A percentile compares a stretch with the other conserved stretches of the same genome.
These are phyloP conservation scores for Mnemiopsis leidyi DNA, from an alignment of 37 sponge, comb jelly and placozoan genomes.

Conservation along the genomic window DNA sequence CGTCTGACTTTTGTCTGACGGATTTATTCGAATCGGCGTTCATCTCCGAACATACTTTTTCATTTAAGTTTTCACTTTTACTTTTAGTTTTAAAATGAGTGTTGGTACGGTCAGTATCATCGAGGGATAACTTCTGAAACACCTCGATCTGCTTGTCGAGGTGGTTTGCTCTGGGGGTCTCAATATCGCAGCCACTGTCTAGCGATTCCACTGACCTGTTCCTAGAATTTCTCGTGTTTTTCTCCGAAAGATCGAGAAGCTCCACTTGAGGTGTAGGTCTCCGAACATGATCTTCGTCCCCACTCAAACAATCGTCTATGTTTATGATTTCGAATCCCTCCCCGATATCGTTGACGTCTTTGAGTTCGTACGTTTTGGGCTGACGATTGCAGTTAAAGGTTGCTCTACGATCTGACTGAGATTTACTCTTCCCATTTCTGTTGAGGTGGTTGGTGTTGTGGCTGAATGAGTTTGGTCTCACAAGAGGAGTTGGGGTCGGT, in stretches of 20 bases:
- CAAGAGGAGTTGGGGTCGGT: neutral
- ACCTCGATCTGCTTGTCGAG: neutral
- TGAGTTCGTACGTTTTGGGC: neutral
- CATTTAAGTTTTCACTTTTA: neutral
- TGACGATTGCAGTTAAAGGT: neutral
- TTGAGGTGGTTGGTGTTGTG: neutral
- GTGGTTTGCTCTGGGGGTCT: neutral
- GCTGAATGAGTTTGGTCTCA: neutral
- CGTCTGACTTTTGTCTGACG: neutral
- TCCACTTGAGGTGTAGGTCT: neutral
- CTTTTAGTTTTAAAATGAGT: neutral
- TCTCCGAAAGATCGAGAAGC: neutral
- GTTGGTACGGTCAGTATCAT: neutral
- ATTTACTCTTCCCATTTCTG: neutral
- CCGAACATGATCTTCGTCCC: neutral
- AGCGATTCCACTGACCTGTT: constrained; percentile 5
- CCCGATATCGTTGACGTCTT: neutral
- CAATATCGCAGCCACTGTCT: neutral
- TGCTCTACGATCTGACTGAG: neutral
- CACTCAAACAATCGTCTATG: neutral
- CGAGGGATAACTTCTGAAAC: neutral
- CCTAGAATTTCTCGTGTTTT: neutral
- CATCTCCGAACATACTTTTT: neutral
- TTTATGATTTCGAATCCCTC: constrained; percentile 24
- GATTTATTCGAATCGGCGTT: neutral